These are phyloP conservation scores for Tychaedon coryphoeus DNA, from an alignment of 2,113 vertebrate species.

Conservation along the genomic window DNA sequence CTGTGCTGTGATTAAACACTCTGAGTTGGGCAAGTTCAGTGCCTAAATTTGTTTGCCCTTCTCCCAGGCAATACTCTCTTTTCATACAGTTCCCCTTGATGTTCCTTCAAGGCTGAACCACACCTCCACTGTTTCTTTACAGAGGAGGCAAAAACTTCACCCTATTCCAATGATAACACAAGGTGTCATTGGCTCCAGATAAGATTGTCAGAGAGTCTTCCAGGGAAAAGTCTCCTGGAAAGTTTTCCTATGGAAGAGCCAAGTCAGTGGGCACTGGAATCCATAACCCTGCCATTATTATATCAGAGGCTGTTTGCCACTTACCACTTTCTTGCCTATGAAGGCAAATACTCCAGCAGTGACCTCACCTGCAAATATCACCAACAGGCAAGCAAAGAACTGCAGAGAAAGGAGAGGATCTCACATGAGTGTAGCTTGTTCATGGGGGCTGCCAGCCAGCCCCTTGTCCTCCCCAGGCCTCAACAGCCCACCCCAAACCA, in stretches of 20 bases:
- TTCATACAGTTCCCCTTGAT: background rate
- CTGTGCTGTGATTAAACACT: background rate
- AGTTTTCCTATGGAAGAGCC: background rate
- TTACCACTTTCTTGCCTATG: slow-evolving; percentile 89
- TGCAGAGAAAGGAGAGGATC: slow-evolving; percentile 65
- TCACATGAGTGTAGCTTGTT: background rate
- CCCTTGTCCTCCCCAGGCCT: background rate
- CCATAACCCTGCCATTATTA: background rate
- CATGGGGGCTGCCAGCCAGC: background rate
- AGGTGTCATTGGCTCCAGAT: background rate
- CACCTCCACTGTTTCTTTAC: background rate
- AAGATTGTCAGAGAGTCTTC: background rate
- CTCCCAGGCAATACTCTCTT: background rate
- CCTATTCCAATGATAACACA: background rate
- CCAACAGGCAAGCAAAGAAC: slow-evolving; percentile 94
- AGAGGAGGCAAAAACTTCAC: background rate
- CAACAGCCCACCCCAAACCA: background rate
- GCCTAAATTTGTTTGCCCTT: background rate
- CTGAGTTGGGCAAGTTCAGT: background rate
- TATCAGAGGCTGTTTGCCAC: slow-evolving; percentile 30
- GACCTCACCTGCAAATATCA: slow-evolving; percentile 95
- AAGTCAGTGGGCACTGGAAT: background rate
- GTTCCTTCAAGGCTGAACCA: background rate
- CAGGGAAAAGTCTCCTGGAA: background rate
- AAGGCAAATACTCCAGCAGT: slow-evolving; percentile 96